A percentile compares a stretch with the other conserved stretches of the same genome.
phyloP scores from a whole-genome alignment of 2,797 vertebrate genomes.

The Phalloptychus januarius region DNA sequence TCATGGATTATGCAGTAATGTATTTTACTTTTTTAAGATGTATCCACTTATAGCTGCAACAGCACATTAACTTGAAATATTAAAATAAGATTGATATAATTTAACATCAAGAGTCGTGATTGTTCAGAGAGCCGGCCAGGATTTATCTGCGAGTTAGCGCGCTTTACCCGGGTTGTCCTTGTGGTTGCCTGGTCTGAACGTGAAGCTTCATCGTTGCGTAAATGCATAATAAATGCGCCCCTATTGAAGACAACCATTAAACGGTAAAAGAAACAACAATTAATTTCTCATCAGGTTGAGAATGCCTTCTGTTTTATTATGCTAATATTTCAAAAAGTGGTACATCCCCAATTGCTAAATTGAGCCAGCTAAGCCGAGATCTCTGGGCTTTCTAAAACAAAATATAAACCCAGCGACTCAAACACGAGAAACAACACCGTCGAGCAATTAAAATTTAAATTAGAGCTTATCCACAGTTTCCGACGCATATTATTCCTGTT shows the following conservation, averaged over 20 bases:
- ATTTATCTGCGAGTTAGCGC: conserved; percentile 49
- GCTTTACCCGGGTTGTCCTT: conserved; percentile 56
- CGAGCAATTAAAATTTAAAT: rapidly evolving
- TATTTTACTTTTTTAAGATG: not conserved
- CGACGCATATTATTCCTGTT: rapidly evolving
- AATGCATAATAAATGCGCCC: not conserved
- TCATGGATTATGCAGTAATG: too few relatives aligned
- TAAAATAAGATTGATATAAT: not conserved
- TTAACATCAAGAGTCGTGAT: not conserved
- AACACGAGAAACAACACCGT: rapidly evolving
- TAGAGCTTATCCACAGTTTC: rapidly evolving
- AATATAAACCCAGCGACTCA: not conserved
- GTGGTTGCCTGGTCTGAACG: conserved; percentile 24
- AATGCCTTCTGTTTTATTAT: not conserved
- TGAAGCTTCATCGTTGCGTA: not conserved
- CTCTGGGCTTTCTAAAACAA: conserved; percentile 22
- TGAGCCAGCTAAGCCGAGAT: conserved; percentile 43
- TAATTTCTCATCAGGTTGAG: too few relatives aligned
- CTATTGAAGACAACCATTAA: not conserved
- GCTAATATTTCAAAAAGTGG: not conserved
- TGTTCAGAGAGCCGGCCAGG: not conserved
- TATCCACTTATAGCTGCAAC: not conserved
- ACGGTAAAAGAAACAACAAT: too few relatives aligned
- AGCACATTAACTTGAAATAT: not conserved
- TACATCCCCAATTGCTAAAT: conserved; percentile 11